These are phyloP conservation scores for Andrena flavipes DNA, from an alignment of 2,888 invertebrate species.

Conservation along the genomic window DNA sequence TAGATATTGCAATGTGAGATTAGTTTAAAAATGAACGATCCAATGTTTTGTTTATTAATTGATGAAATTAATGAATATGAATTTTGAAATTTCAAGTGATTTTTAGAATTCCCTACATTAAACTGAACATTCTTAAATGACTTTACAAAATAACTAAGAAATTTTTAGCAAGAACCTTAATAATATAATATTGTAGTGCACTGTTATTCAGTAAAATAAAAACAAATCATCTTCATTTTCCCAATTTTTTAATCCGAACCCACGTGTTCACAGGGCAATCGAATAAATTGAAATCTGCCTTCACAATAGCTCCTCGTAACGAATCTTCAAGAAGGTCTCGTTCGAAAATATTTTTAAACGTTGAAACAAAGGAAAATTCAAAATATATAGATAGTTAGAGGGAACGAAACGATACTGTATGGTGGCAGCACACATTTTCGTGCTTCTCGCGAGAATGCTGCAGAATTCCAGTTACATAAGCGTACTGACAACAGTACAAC, in stretches of 20 bases:
- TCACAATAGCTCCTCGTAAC: background rate
- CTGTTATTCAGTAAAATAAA: no score
- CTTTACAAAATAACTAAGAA: no score
- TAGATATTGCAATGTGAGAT: no score
- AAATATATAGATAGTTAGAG: background rate
- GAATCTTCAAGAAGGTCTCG: background rate
- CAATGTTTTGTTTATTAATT: no score
- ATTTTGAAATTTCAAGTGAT: no score
- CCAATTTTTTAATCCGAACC: background rate
- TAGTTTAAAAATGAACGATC: no score
- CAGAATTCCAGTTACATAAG: constrained; percentile 73
- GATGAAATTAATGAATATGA: no score
- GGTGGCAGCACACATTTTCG: constrained; percentile 48
- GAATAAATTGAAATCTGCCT: background rate
- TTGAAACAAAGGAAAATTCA: background rate
- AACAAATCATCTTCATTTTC: no score
- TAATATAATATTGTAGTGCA: no score
- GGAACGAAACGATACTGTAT: constrained; percentile 6
- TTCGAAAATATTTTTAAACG: background rate
- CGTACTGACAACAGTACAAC: constrained; percentile 69
- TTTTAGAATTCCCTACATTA: no score
- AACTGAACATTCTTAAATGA: no score
- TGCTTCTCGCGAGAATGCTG: constrained; percentile 47
- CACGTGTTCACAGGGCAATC: background rate
- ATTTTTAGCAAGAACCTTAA: no score